Base-by-base conservation (phyloP, 2,797 vertebrate genomes). In the Leptodactylus fallax region DNA sequence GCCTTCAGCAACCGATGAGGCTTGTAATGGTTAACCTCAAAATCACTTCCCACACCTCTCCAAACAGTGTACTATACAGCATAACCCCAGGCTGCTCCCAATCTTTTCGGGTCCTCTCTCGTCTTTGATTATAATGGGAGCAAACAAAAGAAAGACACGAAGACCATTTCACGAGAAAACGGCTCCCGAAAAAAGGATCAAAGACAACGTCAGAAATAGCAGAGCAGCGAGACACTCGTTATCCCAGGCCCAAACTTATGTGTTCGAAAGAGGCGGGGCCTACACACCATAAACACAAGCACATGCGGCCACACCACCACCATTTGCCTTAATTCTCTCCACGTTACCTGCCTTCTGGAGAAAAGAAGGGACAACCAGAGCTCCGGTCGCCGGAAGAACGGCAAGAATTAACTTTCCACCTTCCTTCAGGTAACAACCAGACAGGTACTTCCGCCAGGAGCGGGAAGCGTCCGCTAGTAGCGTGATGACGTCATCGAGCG, bases 401-500 rank as follows among this genome's bases (percentile, higher is more conserved):
- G 45, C 27, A 49, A 16, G 12, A 60, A 79, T 19, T 7, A 16
- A 49, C 23, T 53, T n/a, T 45, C 19, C 55, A 60, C 23, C 72
- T 83, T 84, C 51, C 61, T 23, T 19, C 82, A 85, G 82, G 76
- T 77, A 79, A 53, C 74, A 61, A 85, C n/a, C 53, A 49, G 45
- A 27, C 69, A 87, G 86, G 87, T 83, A 88, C 87, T 88, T 88
- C 87, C 87, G 87, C 87, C 87, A 83, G 53, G 53, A 79, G 55
- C 82, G 55, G 69, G 86, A 78, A 47, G 74, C 84, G 84, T 72
- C 65, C 6, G 19, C 67, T 23, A 51, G 65, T 16, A 27, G 79
- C 85, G 85, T 74, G 25, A 12, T 87, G 79, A 81, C 79, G 85
- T 87, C 80, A 87, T 6, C 23, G 8, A 19, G 19, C 65, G 60